phyloP scores from a whole-genome alignment of 2,113 vertebrate species.

The Psephotus haematonotus region DNA sequence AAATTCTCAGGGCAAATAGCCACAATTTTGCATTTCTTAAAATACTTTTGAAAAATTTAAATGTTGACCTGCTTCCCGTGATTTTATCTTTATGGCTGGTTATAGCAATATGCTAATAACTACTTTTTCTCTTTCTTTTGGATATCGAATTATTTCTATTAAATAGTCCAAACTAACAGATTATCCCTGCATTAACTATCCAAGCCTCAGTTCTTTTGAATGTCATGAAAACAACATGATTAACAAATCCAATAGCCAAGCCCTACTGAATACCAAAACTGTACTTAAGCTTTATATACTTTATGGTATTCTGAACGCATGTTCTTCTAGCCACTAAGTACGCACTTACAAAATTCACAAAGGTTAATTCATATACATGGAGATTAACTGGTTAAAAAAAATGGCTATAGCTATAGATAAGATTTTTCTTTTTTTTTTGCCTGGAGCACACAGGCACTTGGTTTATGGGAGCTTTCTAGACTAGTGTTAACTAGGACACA shows the following conservation, averaged over 20 bases:
- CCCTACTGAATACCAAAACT: not conserved
- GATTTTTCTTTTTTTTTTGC: not conserved
- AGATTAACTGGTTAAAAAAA: not conserved
- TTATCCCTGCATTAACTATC: not conserved
- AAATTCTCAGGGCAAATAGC: not conserved
- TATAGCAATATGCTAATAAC: not conserved
- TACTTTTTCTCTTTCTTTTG: not conserved
- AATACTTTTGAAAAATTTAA: not conserved
- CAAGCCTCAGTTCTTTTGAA: not conserved
- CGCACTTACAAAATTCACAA: not conserved
- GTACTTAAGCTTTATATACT: not conserved
- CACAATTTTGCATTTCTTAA: not conserved
- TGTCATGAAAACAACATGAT: not conserved
- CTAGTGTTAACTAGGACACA: not conserved
- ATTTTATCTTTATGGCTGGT: not conserved
- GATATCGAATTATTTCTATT: not conserved
- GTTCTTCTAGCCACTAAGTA: not conserved
- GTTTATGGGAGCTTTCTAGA: not conserved
- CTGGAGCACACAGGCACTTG: not conserved
- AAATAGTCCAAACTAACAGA: not conserved
- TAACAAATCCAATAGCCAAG: not conserved
- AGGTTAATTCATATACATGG: not conserved
- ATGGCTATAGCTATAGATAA: rapidly evolving
- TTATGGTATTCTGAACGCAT: not conserved
- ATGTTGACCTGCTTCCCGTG: not conserved